Conservation (phyloP, 2,113 vertebrate species). For the Panthera leo region DNA sequence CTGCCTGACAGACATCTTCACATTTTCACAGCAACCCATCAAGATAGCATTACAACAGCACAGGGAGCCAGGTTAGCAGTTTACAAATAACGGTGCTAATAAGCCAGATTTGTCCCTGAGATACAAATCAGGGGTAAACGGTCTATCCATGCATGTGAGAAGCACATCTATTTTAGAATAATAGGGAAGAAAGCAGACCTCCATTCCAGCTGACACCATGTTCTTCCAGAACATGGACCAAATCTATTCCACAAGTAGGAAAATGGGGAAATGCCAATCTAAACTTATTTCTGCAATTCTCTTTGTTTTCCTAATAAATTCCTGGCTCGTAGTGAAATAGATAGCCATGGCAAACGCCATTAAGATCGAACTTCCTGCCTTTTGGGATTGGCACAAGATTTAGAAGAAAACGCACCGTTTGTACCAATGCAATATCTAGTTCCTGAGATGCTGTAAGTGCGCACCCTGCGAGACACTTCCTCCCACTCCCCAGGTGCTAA, state of each 20-base stretch:
- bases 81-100: conserved; percentile 85
- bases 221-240: conserved; percentile 60
- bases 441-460: conserved; percentile 46
- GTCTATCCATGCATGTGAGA: conserved; percentile 75
- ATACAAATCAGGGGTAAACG: conserved; percentile 74
- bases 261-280: conserved; percentile 60
- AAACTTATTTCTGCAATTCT: conserved; percentile 71
- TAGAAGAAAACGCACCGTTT: conserved; percentile 67
- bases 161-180: conserved; percentile 82
- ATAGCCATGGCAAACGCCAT: conserved; percentile 74
- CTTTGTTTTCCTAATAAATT: conserved; percentile 76
- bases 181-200: conserved; percentile 60
- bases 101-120: conserved; percentile 78
- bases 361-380: conserved; percentile 68
- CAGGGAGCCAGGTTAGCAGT: conserved; percentile 82
- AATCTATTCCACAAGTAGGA: conserved; percentile 69
- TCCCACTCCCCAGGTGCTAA: conserved; percentile 55
- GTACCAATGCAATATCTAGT: conserved; percentile 63
- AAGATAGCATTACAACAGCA: conserved; percentile 80
- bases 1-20: conserved; percentile 84
- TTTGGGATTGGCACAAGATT: conserved; percentile 57
- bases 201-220: conserved; percentile 62
- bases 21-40: conserved; percentile 83
- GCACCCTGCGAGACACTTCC: conserved; percentile 49
- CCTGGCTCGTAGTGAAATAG: conserved; percentile 62